Evolutionary conservation across 2,113 vertebrate genomes (phyloP).

Genomic region (Bos taurus): DNA sequence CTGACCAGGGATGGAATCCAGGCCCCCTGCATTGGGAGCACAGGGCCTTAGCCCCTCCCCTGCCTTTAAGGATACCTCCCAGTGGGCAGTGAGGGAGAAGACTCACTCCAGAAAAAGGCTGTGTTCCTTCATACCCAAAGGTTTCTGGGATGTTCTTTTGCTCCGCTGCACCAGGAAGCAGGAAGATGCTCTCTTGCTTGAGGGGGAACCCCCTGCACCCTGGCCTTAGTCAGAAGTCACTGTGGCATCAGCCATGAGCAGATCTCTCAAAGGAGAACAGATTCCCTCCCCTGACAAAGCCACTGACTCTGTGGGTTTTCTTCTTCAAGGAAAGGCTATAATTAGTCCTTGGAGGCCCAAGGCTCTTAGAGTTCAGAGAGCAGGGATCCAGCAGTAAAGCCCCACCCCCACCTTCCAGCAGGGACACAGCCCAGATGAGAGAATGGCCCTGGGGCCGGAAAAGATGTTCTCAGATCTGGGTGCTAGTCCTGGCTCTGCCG

Average conservation of each 20-base stretch:
- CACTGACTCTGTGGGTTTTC: neutral
- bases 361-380: neutral
- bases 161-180: neutral
- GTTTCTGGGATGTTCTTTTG: neutral
- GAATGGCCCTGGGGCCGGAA: neutral
- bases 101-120: neutral
- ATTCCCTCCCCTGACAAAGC: neutral
- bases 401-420: neutral
- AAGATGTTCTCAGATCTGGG: neutral
- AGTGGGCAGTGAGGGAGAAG: no score
- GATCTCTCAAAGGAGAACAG: neutral
- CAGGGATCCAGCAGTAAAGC: neutral
- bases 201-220: neutral
- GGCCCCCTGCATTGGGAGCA: neutral
- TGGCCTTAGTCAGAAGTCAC: neutral
- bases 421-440: neutral
- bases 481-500: neutral
- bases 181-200: neutral
- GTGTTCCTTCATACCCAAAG: neutral
- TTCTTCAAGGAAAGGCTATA: neutral
- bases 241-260: neutral
- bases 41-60: neutral
- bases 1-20: neutral
- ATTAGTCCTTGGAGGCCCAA: neutral
- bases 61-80: no score